A percentile compares a stretch with the other conserved stretches of the same genome.
These are phyloP conservation scores for Tragelaphus buxtoni DNA, from an alignment of 2,113 vertebrate species.

Conservation along the genomic window DNA sequence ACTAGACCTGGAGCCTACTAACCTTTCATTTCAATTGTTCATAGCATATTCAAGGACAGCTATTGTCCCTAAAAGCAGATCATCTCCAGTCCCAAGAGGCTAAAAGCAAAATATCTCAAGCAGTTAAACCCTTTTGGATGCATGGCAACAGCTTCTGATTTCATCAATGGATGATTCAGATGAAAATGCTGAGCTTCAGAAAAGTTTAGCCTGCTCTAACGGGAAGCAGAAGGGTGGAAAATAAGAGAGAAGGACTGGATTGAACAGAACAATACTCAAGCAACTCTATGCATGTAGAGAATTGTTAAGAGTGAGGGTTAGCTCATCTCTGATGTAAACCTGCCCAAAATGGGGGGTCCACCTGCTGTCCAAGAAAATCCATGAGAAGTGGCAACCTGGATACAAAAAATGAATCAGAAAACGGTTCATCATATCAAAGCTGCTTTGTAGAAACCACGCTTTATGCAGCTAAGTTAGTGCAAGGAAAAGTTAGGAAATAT, in stretches of 20 bases:
- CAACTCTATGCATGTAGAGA: background rate
- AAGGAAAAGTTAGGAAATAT: background rate
- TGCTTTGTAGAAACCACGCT: background rate
- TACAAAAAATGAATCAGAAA: background rate
- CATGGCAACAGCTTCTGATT: background rate
- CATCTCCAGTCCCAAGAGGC: no score
- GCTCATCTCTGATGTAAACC: background rate
- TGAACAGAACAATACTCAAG: background rate
- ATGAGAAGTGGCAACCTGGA: background rate
- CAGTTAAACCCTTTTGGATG: background rate
- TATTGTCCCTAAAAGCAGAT: background rate
- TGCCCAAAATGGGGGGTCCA: background rate
- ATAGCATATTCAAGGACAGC: background rate
- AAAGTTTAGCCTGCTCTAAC: background rate
- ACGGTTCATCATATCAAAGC: background rate
- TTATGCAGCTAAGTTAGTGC: background rate
- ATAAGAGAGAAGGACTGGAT: background rate
- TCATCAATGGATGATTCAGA: no score
- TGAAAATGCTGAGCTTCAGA: background rate
- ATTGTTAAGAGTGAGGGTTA: background rate
- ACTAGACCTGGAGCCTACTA: background rate
- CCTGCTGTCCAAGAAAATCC: background rate
- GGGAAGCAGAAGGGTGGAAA: accelerated
- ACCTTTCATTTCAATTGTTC: background rate
- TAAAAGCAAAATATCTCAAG: background rate